Conservation (phyloP, 2,888 invertebrate genomes). For the Melanchra persicariae region DNA sequence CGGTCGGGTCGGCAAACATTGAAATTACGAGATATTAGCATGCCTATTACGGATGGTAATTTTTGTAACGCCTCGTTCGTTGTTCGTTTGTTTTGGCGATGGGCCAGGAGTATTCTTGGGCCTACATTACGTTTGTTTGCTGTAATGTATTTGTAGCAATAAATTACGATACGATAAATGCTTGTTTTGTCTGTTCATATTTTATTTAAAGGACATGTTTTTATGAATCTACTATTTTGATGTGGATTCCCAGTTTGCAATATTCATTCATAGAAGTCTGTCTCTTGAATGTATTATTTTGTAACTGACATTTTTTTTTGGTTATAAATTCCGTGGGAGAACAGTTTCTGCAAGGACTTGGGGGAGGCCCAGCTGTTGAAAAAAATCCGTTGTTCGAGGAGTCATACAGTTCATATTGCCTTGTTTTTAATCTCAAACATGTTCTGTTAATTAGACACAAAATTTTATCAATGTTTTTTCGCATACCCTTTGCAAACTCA, state of each 20-base stretch:
- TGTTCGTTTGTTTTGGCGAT: conserved; percentile 54
- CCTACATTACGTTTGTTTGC: conserved; percentile 45
- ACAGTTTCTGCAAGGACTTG: too few species aligned
- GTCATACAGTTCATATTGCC: too few species aligned
- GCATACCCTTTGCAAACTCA: background rate
- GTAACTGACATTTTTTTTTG: too few species aligned
- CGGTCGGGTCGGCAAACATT: conserved; percentile 61
- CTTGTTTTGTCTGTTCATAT: conserved; percentile 2
- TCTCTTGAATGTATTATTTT: background rate
- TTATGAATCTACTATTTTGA: background rate
- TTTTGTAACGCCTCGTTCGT: conserved; percentile 43
- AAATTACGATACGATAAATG: conserved; percentile 31
- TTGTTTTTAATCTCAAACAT: too few species aligned
- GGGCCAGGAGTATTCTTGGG: conserved; percentile 34
- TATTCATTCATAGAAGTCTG: background rate
- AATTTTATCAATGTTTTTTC: too few species aligned
- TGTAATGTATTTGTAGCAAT: conserved; percentile 30
- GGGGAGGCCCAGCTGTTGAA: too few species aligned
- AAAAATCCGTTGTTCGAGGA: too few species aligned
- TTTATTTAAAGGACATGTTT: conserved; percentile 3
- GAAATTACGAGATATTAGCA: conserved; percentile 61
- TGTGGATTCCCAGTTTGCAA: background rate
- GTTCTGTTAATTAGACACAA: too few species aligned
- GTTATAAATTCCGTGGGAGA: too few species aligned
- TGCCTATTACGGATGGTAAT: conserved; percentile 47